Evolutionary conservation across 2,797 vertebrate genomes (phyloP).

Genomic region (Dryobates pubescens): DNA sequence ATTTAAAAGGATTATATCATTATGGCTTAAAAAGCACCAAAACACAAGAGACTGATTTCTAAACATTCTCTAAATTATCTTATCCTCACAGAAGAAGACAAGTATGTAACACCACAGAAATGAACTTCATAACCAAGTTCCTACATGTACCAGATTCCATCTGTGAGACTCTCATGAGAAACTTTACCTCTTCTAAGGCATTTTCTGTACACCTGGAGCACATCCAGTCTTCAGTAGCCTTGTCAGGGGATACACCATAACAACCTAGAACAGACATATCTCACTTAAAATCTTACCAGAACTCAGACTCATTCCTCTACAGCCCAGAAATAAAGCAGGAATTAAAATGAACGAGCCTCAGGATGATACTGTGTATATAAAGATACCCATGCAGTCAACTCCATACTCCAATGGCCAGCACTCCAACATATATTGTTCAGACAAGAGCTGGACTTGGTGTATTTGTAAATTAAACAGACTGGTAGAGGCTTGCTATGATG

Average conservation of each 20-base stretch:
- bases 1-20: not conserved
- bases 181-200: constrained; percentile 89
- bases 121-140: not conserved
- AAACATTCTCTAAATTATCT: not conserved
- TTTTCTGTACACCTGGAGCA: constrained; percentile 92
- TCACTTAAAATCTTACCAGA: not conserved
- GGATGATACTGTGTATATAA: not conserved
- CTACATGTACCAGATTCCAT: not conserved
- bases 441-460: not conserved
- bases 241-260: constrained; percentile 89
- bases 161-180: not conserved
- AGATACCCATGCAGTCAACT: not conserved
- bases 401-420: not conserved
- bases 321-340: not conserved
- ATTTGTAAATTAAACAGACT: not conserved
- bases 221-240: constrained; percentile 87
- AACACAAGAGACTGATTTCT: not conserved
- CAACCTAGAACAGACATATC: constrained; percentile 82
- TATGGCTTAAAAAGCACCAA: not conserved
- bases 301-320: not conserved
- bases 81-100: not conserved
- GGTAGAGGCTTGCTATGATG: not conserved
- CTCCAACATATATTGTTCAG: not conserved
- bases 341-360: not conserved
- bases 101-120: not conserved